phyloP scores from a whole-genome alignment of 2,888 invertebrate genomes.

The Anoncus sp. region DNA sequence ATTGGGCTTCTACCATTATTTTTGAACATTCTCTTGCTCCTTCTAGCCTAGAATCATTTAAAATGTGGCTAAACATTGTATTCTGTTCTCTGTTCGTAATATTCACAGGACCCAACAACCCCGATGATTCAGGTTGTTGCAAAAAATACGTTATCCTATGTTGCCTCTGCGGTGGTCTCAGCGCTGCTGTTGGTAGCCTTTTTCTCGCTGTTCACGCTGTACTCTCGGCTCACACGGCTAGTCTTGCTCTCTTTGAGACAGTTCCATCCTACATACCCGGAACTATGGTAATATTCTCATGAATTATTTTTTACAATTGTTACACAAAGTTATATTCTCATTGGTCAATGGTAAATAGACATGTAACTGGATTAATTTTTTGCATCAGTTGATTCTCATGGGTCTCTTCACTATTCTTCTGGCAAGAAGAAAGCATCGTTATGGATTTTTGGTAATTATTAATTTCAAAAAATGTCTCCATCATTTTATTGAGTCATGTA shows the following conservation, averaged over 20 bases:
- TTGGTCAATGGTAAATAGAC: no score
- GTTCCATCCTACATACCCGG: slow-evolving; percentile 98
- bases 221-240: slow-evolving; percentile 89
- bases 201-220: slow-evolving; percentile 92
- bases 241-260: slow-evolving; percentile 90
- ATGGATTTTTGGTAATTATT: slow-evolving; percentile 93
- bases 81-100: background rate
- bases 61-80: background rate
- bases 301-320: background rate
- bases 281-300: slow-evolving; percentile 88
- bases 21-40: background rate
- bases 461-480: no score
- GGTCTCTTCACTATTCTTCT: slow-evolving; percentile 94
- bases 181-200: slow-evolving; percentile 90
- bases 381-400: slow-evolving; percentile 91
- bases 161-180: slow-evolving; percentile 91
- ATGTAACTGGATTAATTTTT: slow-evolving; percentile 20
- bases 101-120: slow-evolving; percentile 65
- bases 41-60: no score
- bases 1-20: no score
- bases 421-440: slow-evolving; percentile 92
- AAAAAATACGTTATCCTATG: slow-evolving; percentile 93
- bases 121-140: slow-evolving; percentile 78
- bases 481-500: no score
- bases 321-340: no score